Evolutionary conservation across 2,888 invertebrate genomes (phyloP), one percentile per base, ranked within the genome.

Genomic region (Diachrysia chrysitis): DNA sequence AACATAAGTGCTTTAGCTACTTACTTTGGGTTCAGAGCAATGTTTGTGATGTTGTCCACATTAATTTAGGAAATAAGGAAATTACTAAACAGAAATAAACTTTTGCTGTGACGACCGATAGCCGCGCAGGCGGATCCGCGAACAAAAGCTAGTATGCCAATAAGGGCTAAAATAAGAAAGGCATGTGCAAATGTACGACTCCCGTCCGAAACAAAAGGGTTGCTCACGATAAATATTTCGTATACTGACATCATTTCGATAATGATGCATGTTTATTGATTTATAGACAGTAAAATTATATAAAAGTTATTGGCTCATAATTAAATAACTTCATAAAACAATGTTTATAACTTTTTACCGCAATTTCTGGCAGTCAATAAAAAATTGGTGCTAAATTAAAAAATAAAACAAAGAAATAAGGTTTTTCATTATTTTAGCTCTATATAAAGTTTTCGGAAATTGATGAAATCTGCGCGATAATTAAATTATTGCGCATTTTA

Each of bases 281-380:
- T 63, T 23, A 23, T 19, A 54, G 19, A 17, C 17, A 19, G 55
- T 62, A 62, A 62, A 53, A 35, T 54, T 54, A 61, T 61, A 55
- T 51, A 61, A 48, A 51, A 29, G 51, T 59, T n/a, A 23, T 48
- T 59, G 59, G 5, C 48, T 48, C n/a, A 12, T 17, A 46, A 17
- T 51, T 29, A 59, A 19, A 19, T 51, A 51, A 19, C 12, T 51
- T 51, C 48, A 51, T 51, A 51, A 51, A 51, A 21, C 37, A 37
- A 9, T 21, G 7, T 51, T 51, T 51, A 21, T 21, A 51, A 51
- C 21, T 12, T 51, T 19, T 48, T 48, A 19, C 10, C 19, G 48
- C 10, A 48, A 48, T 19, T 19, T 19, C 19, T 21, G 12, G 19
- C 10, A 12, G 12, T 5, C 42, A 42, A 42, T 5, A 1, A 14